Evolutionary conservation across 2,113 vertebrate species (phyloP).

Genomic region (Ochotona curzoniae): DNA sequence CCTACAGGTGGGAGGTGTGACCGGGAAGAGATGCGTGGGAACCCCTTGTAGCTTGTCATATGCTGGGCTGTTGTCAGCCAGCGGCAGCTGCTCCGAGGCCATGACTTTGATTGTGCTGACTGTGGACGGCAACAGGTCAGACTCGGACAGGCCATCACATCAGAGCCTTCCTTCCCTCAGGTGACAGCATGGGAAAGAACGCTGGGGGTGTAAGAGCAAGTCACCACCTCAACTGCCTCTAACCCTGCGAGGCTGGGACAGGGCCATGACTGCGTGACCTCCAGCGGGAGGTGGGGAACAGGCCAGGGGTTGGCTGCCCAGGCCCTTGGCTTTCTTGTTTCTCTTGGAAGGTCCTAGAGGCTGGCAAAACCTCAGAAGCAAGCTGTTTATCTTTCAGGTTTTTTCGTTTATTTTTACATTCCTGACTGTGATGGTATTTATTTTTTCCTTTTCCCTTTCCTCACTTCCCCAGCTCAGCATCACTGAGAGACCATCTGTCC

Average conservation of each 20-base stretch:
- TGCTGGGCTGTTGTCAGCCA: background rate
- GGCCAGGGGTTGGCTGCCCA: background rate
- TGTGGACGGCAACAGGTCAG: background rate
- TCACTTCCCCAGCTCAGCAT: conserved; percentile 55
- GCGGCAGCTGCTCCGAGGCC: background rate
- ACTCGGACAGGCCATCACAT: background rate
- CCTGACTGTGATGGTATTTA: conserved; percentile 71
- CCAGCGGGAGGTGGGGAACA: background rate
- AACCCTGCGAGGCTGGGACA: background rate
- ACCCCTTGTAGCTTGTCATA: background rate
- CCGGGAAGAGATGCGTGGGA: background rate
- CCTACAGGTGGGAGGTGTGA: background rate
- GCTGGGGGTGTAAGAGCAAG: background rate
- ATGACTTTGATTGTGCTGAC: background rate
- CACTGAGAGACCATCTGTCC: conserved; percentile 79
- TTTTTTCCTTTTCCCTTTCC: conserved; percentile 75
- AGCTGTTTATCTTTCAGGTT: conserved; percentile 74
- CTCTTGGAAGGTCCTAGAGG: conserved; percentile 29
- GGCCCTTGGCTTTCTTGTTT: background rate
- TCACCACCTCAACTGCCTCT: background rate
- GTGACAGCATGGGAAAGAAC: background rate
- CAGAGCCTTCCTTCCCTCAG: background rate
- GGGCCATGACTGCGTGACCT: background rate
- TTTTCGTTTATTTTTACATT: conserved; percentile 79
- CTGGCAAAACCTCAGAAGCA: conserved; percentile 47